phyloP scores from a whole-genome alignment of 2,888 invertebrate genomes.

The Apotomis betuletana region DNA sequence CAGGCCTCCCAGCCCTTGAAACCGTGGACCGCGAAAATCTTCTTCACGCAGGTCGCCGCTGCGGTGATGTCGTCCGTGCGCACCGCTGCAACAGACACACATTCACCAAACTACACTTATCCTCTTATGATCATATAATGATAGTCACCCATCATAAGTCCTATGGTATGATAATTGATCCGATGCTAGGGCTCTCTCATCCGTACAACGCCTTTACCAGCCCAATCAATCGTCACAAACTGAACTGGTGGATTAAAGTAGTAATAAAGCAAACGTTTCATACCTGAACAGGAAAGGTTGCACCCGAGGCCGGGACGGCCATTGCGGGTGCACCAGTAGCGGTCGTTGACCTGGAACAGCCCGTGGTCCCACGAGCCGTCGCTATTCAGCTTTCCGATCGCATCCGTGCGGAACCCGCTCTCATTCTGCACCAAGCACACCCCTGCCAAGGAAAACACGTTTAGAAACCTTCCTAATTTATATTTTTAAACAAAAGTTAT shows the following conservation, averaged over 20 bases:
- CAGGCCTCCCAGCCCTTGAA: conserved; percentile 50
- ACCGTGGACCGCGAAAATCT: conserved; percentile 46
- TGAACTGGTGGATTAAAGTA: too few relatives aligned
- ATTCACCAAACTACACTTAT: neutral
- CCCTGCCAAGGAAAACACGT: conserved; percentile 52
- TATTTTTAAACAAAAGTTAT: too few relatives aligned
- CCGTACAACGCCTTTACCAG: too few relatives aligned
- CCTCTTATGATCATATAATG: too few relatives aligned
- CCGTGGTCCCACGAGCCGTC: conserved; percentile 63
- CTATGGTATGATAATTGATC: too few relatives aligned
- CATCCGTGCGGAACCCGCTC: conserved; percentile 66
- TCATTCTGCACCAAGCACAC: conserved; percentile 69
- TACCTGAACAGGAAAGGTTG: conserved; percentile 52
- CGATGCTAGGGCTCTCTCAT: too few relatives aligned
- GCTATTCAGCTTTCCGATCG: conserved; percentile 60
- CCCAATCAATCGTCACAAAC: too few relatives aligned
- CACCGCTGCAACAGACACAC: conserved; percentile 45
- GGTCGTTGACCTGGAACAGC: conserved; percentile 56
- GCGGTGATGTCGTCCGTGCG: conserved; percentile 44
- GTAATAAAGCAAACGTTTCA: neutral
- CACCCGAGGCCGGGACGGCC: conserved; percentile 50
- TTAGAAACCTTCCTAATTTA: too few relatives aligned
- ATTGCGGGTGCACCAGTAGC: conserved; percentile 51
- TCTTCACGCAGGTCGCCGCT: conserved; percentile 47
- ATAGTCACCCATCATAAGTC: too few relatives aligned